A percentile compares a stretch with the other conserved stretches of the same genome.
Evolutionary conservation across 2,113 vertebrate genomes (phyloP).

Genomic region (Protobothrops flavoviridis): DNA sequence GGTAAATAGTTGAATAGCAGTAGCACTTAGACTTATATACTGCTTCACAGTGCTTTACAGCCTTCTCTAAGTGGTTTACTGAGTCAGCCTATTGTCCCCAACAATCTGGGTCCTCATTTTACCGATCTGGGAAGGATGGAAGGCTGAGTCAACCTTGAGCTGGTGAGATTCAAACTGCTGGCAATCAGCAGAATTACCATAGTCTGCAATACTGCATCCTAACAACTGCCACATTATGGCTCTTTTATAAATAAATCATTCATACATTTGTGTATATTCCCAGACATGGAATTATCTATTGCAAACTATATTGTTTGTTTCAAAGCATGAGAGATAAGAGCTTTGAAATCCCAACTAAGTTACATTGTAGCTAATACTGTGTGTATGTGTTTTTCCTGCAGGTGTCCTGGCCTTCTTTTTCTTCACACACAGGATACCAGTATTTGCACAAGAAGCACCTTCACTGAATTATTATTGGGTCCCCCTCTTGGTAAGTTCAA

Average conservation of each 20-base stretch:
- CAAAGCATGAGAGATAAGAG: not conserved
- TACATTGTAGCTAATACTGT: not conserved
- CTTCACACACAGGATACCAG: constrained; percentile 84
- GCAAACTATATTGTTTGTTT: not conserved
- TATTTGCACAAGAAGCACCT: constrained; percentile 79
- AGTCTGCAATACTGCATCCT: not conserved
- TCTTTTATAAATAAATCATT: not conserved
- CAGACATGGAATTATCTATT: not conserved
- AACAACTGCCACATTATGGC: not conserved
- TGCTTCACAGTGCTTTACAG: not conserved
- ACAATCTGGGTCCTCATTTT: not conserved
- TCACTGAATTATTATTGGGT: constrained; percentile 92
- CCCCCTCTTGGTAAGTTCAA: constrained; percentile 86
- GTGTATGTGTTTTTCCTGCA: constrained; percentile 57
- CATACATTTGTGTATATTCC: not conserved
- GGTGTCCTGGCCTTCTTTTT: constrained; percentile 90
- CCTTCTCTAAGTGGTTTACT: not conserved
- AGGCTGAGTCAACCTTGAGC: not conserved
- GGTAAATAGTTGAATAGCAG: not conserved
- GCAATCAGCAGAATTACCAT: not conserved
- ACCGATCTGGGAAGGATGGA: not conserved
- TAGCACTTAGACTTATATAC: not conserved
- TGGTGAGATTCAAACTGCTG: not conserved
- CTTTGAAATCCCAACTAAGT: not conserved
- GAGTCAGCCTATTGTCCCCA: not conserved